Conservation (phyloP, 2,113 vertebrate species). For the Nymphicus hollandicus region DNA sequence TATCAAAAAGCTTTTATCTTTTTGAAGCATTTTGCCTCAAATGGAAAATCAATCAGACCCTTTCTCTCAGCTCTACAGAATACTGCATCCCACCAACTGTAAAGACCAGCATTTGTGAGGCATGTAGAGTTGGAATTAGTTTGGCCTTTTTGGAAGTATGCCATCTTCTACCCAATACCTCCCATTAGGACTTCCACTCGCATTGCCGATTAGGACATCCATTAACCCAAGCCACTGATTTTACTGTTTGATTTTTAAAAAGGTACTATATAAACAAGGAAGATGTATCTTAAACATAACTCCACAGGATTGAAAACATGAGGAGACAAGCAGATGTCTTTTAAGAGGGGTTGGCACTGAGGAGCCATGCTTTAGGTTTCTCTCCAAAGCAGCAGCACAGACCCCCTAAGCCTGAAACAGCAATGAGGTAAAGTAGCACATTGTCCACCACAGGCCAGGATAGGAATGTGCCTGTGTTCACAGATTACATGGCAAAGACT, state of each 20-base stretch:
- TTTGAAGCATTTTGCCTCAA: background rate
- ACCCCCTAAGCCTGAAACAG: background rate
- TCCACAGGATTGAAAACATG: background rate
- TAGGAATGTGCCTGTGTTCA: fast-evolving
- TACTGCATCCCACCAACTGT: fast-evolving
- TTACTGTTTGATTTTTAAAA: background rate
- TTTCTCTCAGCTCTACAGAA: background rate
- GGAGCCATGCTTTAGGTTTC: background rate
- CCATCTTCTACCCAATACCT: background rate
- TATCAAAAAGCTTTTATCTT: background rate
- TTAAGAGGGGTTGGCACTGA: background rate
- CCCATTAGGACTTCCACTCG: background rate
- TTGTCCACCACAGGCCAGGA: background rate
- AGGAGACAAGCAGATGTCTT: background rate
- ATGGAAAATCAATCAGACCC: background rate
- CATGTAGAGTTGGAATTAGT: background rate
- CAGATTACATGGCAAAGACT: background rate
- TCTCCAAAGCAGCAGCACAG: background rate
- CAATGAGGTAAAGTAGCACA: background rate
- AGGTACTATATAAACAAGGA: background rate
- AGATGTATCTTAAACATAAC: background rate
- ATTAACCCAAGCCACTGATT: background rate
- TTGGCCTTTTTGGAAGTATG: background rate
- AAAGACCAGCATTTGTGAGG: background rate
- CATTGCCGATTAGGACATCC: background rate